Conservation (phyloP, 2,113 vertebrate genomes). For the Numenius arquata region DNA sequence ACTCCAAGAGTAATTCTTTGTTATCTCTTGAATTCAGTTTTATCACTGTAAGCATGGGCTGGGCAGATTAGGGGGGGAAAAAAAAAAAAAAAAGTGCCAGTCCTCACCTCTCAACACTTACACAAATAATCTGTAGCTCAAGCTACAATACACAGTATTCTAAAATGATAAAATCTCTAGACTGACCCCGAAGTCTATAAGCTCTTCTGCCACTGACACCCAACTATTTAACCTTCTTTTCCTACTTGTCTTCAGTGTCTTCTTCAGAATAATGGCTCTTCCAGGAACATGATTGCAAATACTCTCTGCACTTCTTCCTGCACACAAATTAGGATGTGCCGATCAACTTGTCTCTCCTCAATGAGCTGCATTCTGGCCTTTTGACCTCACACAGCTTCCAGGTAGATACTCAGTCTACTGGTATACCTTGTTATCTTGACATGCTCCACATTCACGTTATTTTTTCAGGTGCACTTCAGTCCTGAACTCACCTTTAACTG, state of each 20-base stretch:
- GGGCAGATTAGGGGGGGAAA: background rate
- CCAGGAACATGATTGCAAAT: background rate
- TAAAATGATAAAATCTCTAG: background rate
- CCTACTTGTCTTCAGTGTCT: background rate
- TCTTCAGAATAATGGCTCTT: background rate
- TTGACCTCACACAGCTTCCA: conserved; percentile 8
- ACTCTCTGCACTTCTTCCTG: background rate
- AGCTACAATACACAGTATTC: background rate
- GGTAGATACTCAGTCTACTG: background rate
- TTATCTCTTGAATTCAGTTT: background rate
- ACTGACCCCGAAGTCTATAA: background rate
- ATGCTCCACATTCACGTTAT: background rate
- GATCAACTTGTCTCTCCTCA: background rate
- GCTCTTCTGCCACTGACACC: background rate
- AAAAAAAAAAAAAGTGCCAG: no score
- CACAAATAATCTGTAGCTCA: background rate
- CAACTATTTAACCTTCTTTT: background rate
- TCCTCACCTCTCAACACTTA: background rate
- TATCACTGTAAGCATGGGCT: background rate
- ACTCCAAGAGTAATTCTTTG: background rate
- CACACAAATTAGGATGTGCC: background rate
- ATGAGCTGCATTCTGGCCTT: background rate
- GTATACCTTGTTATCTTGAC: background rate
- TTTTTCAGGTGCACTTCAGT: background rate
- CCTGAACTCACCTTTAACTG: background rate